phyloP scores from a whole-genome alignment of 2,797 vertebrate genomes.

The Eupleurogrammus muticus region DNA sequence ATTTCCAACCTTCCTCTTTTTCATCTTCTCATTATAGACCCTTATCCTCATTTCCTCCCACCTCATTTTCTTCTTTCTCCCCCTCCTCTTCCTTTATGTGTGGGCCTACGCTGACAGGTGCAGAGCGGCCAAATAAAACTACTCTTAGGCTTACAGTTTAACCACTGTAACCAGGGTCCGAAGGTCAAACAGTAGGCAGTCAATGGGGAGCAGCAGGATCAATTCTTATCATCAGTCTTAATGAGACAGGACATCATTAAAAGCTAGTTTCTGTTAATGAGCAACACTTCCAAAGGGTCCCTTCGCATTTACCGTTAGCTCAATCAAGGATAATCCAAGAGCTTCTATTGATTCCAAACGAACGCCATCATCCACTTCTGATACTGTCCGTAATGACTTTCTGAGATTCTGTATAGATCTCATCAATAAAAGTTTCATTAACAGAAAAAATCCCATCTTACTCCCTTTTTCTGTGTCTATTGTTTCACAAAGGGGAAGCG shows the following conservation, averaged over 20 bases:
- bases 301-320: conserved; percentile 59
- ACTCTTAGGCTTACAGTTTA: conserved; percentile 59
- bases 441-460: not conserved
- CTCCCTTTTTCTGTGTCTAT: not conserved
- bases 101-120: conserved; percentile 58
- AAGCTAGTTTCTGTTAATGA: conserved; percentile 76
- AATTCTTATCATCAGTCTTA: conserved; percentile 72
- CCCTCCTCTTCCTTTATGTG: conserved; percentile 29
- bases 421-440: conserved; percentile 15
- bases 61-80: conserved; percentile 3
- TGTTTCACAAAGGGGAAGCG: not conserved
- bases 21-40: conserved; percentile 27
- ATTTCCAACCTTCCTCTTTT: not conserved
- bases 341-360: conserved; percentile 68
- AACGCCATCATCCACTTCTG: conserved; percentile 33
- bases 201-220: conserved; percentile 61
- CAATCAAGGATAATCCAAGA: conserved; percentile 46
- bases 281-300: conserved; percentile 54
- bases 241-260: conserved; percentile 80
- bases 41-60: not conserved
- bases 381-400: conserved; percentile 43
- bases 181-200: conserved; percentile 69
- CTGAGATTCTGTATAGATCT: not conserved
- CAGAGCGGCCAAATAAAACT: not conserved
- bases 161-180: conserved; percentile 51